Percentiles rank a stretch among this genome's conserved stretches.
Conservation (phyloP, 2,797 vertebrate genomes). For the Propithecus perrieri region DNA sequence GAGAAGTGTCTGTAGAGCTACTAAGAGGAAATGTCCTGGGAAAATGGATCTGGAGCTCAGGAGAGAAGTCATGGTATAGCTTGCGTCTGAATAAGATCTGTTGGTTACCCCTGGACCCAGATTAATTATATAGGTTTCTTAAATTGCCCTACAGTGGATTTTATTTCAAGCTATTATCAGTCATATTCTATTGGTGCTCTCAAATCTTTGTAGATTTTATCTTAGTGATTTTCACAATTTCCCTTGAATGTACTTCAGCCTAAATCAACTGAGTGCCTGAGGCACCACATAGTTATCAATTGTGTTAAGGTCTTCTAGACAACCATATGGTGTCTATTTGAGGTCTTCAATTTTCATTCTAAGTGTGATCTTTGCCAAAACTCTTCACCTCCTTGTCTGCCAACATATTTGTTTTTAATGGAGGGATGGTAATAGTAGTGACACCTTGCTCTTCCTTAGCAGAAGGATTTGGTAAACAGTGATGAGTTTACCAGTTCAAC, state of each 20-base stretch:
- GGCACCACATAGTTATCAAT: neutral
- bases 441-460: neutral
- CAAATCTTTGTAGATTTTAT: neutral
- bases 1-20: neutral
- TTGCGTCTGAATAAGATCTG: neutral
- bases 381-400: neutral
- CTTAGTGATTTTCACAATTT: neutral
- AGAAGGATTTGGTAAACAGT: neutral
- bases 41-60: neutral
- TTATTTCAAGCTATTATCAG: neutral
- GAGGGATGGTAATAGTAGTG: neutral
- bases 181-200: neutral
- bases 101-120: neutral
- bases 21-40: neutral
- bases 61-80: neutral
- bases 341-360: neutral
- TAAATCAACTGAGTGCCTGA: neutral
- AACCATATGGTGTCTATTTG: neutral
- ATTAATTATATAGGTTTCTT: neutral
- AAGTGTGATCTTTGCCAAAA: neutral
- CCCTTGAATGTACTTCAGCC: neutral
- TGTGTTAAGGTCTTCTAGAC: neutral
- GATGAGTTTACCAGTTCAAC: neutral
- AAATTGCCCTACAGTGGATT: neutral
- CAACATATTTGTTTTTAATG: neutral